A percentile compares a stretch with the other conserved stretches of the same genome.
Conservation (phyloP, 2,888 invertebrate genomes). For the Hyppa rectilinea region DNA sequence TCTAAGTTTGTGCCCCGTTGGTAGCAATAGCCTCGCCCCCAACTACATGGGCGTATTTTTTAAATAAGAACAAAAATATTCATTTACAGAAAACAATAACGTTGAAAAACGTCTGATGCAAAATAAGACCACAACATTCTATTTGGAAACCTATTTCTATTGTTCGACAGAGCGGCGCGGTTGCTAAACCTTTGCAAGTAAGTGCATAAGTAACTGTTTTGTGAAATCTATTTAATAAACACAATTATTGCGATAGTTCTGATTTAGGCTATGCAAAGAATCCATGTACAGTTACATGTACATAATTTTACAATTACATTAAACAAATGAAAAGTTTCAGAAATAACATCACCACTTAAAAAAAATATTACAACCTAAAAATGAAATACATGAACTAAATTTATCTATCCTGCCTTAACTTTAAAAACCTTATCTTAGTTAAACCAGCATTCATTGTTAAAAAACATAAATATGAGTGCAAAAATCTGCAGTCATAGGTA, state of each 20-base stretch:
- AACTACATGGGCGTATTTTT: no score
- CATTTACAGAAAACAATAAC: no score
- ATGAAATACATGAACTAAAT: background rate
- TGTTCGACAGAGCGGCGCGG: background rate
- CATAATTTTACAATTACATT: background rate
- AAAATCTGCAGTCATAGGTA: background rate
- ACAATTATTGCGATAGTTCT: background rate
- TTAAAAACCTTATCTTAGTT: background rate
- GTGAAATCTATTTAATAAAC: background rate
- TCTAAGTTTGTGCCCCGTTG: no score
- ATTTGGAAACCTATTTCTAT: no score
- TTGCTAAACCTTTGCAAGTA: no score
- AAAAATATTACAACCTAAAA: background rate
- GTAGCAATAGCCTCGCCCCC: no score
- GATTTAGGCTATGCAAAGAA: background rate
- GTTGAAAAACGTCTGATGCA: no score
- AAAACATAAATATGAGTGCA: background rate
- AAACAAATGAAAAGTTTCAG: background rate
- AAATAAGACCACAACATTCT: no score
- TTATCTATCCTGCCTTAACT: background rate
- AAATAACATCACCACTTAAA: background rate
- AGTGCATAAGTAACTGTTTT: background rate
- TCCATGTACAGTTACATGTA: background rate
- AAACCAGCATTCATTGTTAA: background rate
- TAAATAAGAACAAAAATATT: no score